Conservation (phyloP, 2,113 vertebrate species). For the Mormyrus lacerda region DNA sequence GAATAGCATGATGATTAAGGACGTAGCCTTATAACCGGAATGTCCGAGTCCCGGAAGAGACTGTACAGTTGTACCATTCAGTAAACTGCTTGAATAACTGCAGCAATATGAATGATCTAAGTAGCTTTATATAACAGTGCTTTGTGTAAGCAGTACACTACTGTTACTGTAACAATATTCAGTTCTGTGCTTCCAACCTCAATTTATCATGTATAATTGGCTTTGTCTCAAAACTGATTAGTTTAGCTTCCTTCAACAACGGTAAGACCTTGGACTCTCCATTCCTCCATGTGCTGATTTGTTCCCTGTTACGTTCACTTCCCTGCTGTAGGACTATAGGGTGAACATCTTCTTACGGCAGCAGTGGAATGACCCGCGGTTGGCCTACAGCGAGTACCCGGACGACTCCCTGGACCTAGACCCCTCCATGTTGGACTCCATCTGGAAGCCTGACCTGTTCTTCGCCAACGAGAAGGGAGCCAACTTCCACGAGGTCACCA, state of each 20-base stretch:
- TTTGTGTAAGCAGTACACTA: background rate
- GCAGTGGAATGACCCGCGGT: constrained; percentile 95
- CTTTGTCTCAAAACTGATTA: background rate
- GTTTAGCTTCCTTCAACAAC: background rate
- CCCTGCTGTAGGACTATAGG: constrained; percentile 77
- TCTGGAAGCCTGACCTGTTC: constrained; percentile 98
- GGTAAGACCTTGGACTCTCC: background rate
- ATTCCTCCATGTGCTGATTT: background rate
- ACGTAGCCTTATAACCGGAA: background rate
- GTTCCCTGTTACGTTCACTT: background rate
- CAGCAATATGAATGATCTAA: background rate
- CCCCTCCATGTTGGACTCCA: constrained; percentile 97
- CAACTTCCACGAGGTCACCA: constrained; percentile 97
- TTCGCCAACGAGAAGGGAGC: constrained; percentile 98
- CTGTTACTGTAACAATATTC: background rate
- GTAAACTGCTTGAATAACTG: background rate
- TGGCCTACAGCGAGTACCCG: constrained; percentile 94
- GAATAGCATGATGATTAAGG: background rate
- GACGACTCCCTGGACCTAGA: constrained; percentile 94
- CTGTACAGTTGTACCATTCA: background rate
- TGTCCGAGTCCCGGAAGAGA: background rate
- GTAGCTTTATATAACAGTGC: background rate
- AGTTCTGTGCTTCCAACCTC: background rate
- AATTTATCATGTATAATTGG: background rate
- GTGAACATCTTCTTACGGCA: constrained; percentile 97